Base-by-base conservation (phyloP, 2,797 vertebrate species). In the Sebastolobus altivelis region DNA sequence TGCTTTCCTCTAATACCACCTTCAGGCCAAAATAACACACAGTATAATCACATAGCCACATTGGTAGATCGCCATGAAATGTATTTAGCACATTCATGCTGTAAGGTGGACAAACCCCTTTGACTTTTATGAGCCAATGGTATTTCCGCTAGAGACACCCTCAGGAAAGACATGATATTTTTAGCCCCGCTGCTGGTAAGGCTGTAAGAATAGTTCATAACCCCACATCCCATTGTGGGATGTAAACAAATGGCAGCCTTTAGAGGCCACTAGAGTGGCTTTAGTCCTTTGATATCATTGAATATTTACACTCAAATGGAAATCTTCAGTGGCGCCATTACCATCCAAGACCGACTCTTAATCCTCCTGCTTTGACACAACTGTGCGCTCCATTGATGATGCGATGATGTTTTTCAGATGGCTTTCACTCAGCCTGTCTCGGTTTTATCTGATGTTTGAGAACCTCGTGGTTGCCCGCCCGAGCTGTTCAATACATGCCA, bases 341-440 rank as follows among this genome's bases (percentile, higher is more conserved):
- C 8, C 9, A 12, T 13, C 43, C 16, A 13, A 61, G 37, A 38
- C 29, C 35, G 20, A 25, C 25, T 33, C 31, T 43, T 54, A 27
- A 33, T 37, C 59, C 3, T 56, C 73, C 52, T 66, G 52, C 65
- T 74, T 55, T 60, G 65, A 72, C 46, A 29, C 3, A 13, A 33
- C 18, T 65, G 38, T 35, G 35, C 7, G 27, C 29, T 65, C 65
- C 2, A 1, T n/a, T 65, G 69, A 52, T 62, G 49, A 77, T 63
- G 18, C 29, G 29, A 62, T 72, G 62, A 80, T 83, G 38, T 59
- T 75, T 82, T 80, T 83, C 78, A 83, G 61, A 77, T 74, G 77
- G 58, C 33, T 54, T 72, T 61, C 27, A 25, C 43, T 60, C 52
- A 65, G 52, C 61, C 62, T 43, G 72, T 79, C 59, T 61, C 18